phyloP scores from a whole-genome alignment of 2,888 invertebrate genomes.

The Drosophila anceps region DNA sequence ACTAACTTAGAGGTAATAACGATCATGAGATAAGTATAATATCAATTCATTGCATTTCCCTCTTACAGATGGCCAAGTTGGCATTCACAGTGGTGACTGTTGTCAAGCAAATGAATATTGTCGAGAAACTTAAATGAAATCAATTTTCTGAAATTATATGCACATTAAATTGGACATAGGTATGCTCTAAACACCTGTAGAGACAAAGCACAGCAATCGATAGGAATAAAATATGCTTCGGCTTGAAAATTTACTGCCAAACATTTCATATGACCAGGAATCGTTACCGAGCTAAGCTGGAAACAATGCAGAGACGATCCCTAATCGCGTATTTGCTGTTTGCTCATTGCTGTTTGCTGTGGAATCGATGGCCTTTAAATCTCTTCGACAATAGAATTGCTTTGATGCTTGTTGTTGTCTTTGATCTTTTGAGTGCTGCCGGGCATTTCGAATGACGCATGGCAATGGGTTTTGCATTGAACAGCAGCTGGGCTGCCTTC shows the following conservation, averaged over 20 bases:
- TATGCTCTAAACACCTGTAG: background rate
- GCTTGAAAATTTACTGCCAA: constrained; percentile 45
- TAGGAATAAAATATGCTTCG: constrained; percentile 5
- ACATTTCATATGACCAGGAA: constrained; percentile 27
- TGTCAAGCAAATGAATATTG: constrained; percentile 50
- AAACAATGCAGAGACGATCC: constrained; percentile 63
- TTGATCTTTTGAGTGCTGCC: constrained; percentile 44
- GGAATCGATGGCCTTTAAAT: constrained; percentile 39
- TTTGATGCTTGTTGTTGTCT: constrained; percentile 23
- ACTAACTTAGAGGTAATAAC: constrained; percentile 49
- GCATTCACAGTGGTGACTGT: constrained; percentile 62
- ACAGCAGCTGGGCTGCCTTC: constrained; percentile 13
- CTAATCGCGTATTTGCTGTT: constrained; percentile 69
- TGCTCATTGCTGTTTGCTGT: constrained; percentile 26
- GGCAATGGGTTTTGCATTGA: constrained; percentile 58
- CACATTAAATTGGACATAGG: background rate
- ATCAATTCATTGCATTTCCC: background rate
- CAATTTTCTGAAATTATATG: background rate
- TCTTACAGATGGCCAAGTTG: constrained; percentile 52
- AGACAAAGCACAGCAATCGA: constrained; percentile 1
- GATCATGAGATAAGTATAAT: background rate
- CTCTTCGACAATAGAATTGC: constrained; percentile 29
- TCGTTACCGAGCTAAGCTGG: constrained; percentile 16
- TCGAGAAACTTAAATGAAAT: constrained; percentile 36
- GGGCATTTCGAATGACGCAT: constrained; percentile 68